Base-by-base conservation (phyloP, 2,113 vertebrate species). In the Phyllopteryx taeniolatus region DNA sequence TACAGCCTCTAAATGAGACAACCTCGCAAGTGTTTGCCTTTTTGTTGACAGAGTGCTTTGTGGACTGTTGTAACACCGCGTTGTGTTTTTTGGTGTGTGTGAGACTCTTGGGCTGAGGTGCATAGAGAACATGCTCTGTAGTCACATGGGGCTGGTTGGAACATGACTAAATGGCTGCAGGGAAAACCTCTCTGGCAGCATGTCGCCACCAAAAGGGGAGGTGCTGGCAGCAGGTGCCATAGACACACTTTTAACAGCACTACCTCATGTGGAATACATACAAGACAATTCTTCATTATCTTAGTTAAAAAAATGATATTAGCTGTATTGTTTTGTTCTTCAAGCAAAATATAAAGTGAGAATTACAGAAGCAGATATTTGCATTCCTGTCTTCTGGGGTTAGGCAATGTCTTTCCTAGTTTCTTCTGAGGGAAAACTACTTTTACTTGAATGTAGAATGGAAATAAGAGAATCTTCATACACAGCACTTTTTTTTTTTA, bases 1-100 rank as follows among this genome's bases (percentile, higher is more conserved):
- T 92, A 92, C 79, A 86, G 90, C 82, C 82, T 89, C 79, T 85
- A 84, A 85, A 87, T 90, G 83, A 83, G 83, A 85, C 85, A 87
- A 68, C 76, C 85, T 85, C 35, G 80, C 86, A 83, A 88, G 86
- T 91, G 78, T 89, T 89, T 86, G 77, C 84, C 87, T 88, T 89
- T 88, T 88, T 85, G 85, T 86, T 83, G 77, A 83, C 70, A 4
- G 27, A 79, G 81, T 75, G 74, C 20, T 64, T 79, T 65, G 78
- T 70, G 81, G 71, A 81, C 79, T 79, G 71, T 82, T 87, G 62
- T 84, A 80, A 83, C 80, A 76, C 83, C 79, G 71, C 71, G 42
- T 60, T 43, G 69, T 71, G 75, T 67, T 60, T 74, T 54, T 67
- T 68, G 46, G 22, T 35, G 35, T 59, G 39, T 27, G 65, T 51